Conservation (phyloP, 2,797 vertebrate species). For the Typhlichthys eigenmanni region DNA sequence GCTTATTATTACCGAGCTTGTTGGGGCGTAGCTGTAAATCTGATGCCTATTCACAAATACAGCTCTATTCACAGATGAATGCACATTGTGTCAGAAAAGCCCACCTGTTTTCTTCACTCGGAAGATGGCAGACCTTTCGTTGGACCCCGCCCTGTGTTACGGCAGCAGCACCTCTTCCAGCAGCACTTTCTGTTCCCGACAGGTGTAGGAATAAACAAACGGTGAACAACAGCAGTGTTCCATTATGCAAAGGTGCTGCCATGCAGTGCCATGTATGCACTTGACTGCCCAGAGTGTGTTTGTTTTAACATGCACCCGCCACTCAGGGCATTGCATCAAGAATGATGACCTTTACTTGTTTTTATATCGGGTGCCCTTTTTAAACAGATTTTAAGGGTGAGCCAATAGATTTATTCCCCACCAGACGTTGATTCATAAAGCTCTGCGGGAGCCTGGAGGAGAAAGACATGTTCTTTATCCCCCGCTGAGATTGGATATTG, state of each 20-base stretch:
- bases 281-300: slow-evolving; percentile 8
- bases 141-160: background rate
- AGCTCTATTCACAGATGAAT: slow-evolving; percentile 14
- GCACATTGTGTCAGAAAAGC: background rate
- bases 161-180: background rate
- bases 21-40: too few species aligned
- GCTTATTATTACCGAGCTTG: too few species aligned
- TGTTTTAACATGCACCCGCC: slow-evolving; percentile 18
- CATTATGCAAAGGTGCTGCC: background rate
- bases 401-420: slow-evolving; percentile 16
- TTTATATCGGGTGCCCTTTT: slow-evolving; percentile 44
- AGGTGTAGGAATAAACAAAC: background rate
- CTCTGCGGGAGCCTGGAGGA: slow-evolving; percentile 46
- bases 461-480: slow-evolving; percentile 63
- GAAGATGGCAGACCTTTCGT: slow-evolving; percentile 3
- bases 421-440: slow-evolving; percentile 61
- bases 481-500: slow-evolving; percentile 73
- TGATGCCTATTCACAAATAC: background rate
- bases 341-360: slow-evolving; percentile 46
- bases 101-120: slow-evolving; percentile 6
- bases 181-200: background rate
- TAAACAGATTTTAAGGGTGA: slow-evolving; percentile 45
- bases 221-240: slow-evolving; percentile 8
- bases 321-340: slow-evolving; percentile 7
- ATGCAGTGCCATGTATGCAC: slow-evolving; percentile 1